phyloP scores from a whole-genome alignment of 2,888 invertebrate species.

The Petrolisthes cinctipes region DNA sequence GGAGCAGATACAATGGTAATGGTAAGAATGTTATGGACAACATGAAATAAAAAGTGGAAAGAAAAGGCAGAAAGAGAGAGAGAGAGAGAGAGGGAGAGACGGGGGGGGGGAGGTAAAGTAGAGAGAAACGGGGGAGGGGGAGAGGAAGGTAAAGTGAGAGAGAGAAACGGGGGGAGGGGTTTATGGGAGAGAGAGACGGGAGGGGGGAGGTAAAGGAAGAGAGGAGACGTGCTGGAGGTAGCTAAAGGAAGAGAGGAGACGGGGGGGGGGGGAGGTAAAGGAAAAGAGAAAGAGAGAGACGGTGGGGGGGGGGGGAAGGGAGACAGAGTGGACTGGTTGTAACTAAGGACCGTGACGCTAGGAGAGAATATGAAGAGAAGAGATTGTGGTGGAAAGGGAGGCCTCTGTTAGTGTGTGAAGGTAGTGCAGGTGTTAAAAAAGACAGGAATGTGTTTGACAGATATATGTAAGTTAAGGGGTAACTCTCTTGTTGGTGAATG shows the following conservation, averaged over 20 bases:
- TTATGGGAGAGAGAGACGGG: background rate
- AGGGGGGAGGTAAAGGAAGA: background rate
- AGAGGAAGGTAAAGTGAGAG: background rate
- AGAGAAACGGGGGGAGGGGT: background rate
- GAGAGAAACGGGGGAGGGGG: background rate
- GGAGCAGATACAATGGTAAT: too few relatives aligned
- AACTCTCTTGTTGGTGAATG: too few relatives aligned
- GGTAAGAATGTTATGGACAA: too few relatives aligned
- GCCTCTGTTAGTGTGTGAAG: too few relatives aligned
- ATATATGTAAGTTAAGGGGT: too few relatives aligned
- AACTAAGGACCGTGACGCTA: background rate
- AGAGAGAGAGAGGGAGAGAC: background rate
- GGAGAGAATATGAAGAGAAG: background rate
- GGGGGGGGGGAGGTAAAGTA: background rate
- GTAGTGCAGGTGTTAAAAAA: too few relatives aligned
- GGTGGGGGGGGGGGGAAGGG: background rate
- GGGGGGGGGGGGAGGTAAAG: background rate
- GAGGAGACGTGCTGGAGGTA: background rate
- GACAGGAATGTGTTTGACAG: too few relatives aligned
- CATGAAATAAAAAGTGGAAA: too few relatives aligned
- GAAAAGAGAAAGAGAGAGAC: background rate
- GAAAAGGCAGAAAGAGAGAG: background rate
- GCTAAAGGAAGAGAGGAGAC: background rate
- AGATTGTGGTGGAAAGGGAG: background rate
- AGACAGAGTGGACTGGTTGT: background rate